phyloP scores from a whole-genome alignment of 2,888 invertebrate genomes.

The Tribolium freemani region DNA sequence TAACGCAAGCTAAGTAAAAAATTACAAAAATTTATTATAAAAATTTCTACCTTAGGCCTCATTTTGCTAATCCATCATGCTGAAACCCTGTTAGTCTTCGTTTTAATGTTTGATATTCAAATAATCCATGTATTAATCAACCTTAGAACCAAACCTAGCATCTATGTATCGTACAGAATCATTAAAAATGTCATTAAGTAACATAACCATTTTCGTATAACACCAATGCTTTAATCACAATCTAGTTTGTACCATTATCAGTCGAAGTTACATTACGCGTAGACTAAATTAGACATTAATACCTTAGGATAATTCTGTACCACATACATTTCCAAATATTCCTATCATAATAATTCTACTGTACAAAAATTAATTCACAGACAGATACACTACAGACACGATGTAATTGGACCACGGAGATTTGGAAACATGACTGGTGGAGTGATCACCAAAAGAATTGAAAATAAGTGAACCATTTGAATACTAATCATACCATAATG shows the following conservation, averaged over 20 bases:
- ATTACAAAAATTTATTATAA: constrained; percentile 47
- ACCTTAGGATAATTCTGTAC: constrained; percentile 53
- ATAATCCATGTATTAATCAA: constrained; percentile 41
- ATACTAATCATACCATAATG: constrained; percentile 29
- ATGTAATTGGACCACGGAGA: constrained; percentile 52
- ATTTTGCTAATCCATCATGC: constrained; percentile 19
- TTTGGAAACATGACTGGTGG: constrained; percentile 2
- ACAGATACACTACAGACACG: constrained; percentile 39
- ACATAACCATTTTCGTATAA: constrained; percentile 45
- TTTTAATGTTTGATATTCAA: constrained; percentile 43
- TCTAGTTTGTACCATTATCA: constrained; percentile 55
- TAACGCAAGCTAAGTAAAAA: constrained; percentile 36
- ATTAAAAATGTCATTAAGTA: constrained; percentile 49
- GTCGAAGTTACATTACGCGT: constrained; percentile 48
- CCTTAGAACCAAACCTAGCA: constrained; percentile 54
- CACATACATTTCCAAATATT: constrained; percentile 47
- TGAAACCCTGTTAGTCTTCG: constrained; percentile 61
- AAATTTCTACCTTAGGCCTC: constrained; percentile 7
- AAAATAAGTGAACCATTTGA: constrained; percentile 35
- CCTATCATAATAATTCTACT: constrained; percentile 50
- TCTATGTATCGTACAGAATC: constrained; percentile 59
- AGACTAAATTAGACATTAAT: constrained; percentile 41
- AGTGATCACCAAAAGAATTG: constrained; percentile 16
- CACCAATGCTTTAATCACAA: constrained; percentile 51
- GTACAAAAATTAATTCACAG: constrained; percentile 52